Base-by-base conservation (phyloP, 2,113 vertebrate genomes). In the Gymnarchus niloticus region DNA sequence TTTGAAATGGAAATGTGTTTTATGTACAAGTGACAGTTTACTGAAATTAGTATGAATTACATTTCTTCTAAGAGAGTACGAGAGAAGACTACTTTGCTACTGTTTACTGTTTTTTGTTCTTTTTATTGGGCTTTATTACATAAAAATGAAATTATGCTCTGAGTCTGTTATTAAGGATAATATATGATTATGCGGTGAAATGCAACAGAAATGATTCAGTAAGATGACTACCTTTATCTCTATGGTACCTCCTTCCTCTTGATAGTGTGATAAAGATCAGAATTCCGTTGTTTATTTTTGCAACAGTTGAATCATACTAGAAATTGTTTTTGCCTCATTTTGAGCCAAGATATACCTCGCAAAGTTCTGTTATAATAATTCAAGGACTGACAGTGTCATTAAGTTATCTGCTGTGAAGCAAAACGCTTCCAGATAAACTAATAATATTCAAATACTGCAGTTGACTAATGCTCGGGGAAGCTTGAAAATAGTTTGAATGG, bases 261-360 rank as follows among this genome's bases (percentile, higher is more conserved):
- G 92, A 88, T 91, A 80, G 41, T 48, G 14, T 89, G 92, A 93
- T 93, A 93, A 92, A 90, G 87, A 90, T 86, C 88, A 91, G 92
- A 93, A 94, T 93, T 90, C 85, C 89, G 88, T 83, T 93, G 93
- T 94, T 93, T 94, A 88, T 93, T 92, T 90, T 92, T 93, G 82
- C 86, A 92, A 90, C 90, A 89, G 90, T 89, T 91, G 91, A 92
- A 91, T 92, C 90, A 91, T 91, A 86, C 88, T 89, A 89, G 90
- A 91, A 91, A 91, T 83, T 85, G 88, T 85, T 86, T 93, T 87
- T 89, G 89, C 89, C 78, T 86, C 56, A 88, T 88, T 89, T 86
- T 85, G 83, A 87, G 88, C 90, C 91, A 89, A 87, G 87, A 86
- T 85, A 88, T 86, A 88, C 89, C 83, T 85, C 88, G 87, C 86